phyloP scores from a whole-genome alignment of 2,113 vertebrate species.

The Egretta garzetta region DNA sequence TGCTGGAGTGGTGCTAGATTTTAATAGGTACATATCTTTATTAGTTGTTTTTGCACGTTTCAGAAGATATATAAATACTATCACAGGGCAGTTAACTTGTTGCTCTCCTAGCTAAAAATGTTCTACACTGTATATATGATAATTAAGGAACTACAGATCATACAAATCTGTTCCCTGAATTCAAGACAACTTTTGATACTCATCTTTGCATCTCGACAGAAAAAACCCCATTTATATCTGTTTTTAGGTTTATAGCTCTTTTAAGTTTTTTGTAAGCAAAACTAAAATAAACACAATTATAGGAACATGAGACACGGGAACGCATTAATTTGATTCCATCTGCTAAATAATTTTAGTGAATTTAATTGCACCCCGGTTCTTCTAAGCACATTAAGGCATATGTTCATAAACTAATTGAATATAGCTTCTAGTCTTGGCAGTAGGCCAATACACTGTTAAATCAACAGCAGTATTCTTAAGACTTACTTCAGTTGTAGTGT shows the following conservation, averaged over 20 bases:
- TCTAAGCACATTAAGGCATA: background rate
- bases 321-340: background rate
- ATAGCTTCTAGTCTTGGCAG: background rate
- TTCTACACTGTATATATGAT: background rate
- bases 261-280: background rate
- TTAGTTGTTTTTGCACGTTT: background rate
- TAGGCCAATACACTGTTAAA: background rate
- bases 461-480: background rate
- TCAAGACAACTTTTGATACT: background rate
- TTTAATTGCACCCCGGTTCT: background rate
- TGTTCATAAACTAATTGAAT: conserved; percentile 36
- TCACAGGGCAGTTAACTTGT: background rate
- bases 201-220: background rate
- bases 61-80: background rate
- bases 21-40: background rate
- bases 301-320: background rate
- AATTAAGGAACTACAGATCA: background rate
- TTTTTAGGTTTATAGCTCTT: background rate
- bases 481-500: background rate
- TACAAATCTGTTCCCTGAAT: background rate
- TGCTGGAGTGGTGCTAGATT: background rate
- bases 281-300: background rate
- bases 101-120: background rate
- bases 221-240: background rate
- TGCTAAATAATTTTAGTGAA: conserved; percentile 12